These are phyloP conservation scores for Elymnias hypermnestra DNA, from an alignment of 1,140 invertebrate genomes.

Conservation along the genomic window DNA sequence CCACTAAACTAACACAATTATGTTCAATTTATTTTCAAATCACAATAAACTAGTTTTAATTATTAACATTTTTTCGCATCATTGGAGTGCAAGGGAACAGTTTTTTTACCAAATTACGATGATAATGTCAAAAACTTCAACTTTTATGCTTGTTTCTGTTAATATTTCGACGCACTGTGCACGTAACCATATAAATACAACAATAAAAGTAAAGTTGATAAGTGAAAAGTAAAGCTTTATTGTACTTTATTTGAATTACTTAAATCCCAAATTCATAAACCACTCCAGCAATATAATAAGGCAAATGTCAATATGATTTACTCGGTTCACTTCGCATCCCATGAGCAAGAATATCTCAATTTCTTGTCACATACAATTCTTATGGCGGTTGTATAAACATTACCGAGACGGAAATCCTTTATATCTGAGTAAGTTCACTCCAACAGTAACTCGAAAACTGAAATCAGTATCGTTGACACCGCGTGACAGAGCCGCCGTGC, in stretches of 20 bases:
- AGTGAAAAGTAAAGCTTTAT: no score
- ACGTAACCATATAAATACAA: no score
- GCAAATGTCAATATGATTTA: background rate
- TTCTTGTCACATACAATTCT: constrained; percentile 4
- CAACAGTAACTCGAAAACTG: constrained; percentile 14
- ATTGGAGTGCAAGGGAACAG: no score
- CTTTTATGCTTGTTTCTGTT: no score
- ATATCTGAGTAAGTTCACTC: constrained; percentile 5
- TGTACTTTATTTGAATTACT: no score
- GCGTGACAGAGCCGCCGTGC: constrained; percentile 17
- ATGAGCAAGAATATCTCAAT: background rate
- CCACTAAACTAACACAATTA: background rate
- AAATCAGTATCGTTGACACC: constrained; percentile 24
- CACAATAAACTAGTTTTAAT: background rate
- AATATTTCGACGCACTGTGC: no score
- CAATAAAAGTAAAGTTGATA: no score
- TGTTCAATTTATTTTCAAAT: no score
- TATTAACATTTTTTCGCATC: constrained; percentile 2
- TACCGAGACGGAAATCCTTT: constrained; percentile 8
- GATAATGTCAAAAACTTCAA: no score
- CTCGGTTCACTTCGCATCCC: background rate
- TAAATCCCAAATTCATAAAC: no score
- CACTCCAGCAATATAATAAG: background rate
- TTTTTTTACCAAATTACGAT: no score
- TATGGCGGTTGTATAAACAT: constrained; percentile 10